Evolutionary conservation across 2,888 invertebrate species (phyloP), one percentile per base, ranked within the genome.

Genomic region (Cephus spinipes): DNA sequence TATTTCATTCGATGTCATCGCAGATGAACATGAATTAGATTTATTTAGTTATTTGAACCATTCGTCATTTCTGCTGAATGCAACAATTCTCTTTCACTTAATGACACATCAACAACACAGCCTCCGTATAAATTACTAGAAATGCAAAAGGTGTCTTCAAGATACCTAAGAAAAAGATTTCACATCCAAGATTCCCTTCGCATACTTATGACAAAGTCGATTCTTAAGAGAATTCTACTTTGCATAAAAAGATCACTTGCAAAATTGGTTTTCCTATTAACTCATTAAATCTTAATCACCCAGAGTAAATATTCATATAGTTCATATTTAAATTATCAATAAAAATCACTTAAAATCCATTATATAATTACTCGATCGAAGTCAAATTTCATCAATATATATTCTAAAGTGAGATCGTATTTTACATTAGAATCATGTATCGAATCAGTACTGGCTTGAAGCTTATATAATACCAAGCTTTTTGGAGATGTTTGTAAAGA

Each of bases 81-180:
- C 55, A 55, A 55, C 55, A 55, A 23, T 55, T 55, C 1, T 40
- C 40, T 23, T 55, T 55, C 23, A 55, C 1, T 9, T 23, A 55
- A 9, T 55, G 23, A 55, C 55, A 79, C 81, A 83, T 80, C 79
- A 81, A 78, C 80, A 81, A 81, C 80, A 84, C 84, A 83, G 83
- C 82, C 80, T 86, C 74, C 78, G 75, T 79, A 81, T 82, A 82
- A 81, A 84, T 83, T 75, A 84, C 75, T 83, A 82, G 80, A 82
- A 80, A 78, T 81, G 79, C 81, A 81, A 80, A 81, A 81, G 69
- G 79, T 55, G 40, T 55, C 55, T 55, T 55, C 55, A 1, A 23
- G 23, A 9, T 55, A 55, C 55, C 23, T 9, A 23, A 23, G 55
- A 55, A 23, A 55, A 55, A 55, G 55, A 55, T 55, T 55, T 55